Evolutionary conservation across 1,140 invertebrate genomes (phyloP).

Genomic region (Ridgeia piscesae): DNA sequence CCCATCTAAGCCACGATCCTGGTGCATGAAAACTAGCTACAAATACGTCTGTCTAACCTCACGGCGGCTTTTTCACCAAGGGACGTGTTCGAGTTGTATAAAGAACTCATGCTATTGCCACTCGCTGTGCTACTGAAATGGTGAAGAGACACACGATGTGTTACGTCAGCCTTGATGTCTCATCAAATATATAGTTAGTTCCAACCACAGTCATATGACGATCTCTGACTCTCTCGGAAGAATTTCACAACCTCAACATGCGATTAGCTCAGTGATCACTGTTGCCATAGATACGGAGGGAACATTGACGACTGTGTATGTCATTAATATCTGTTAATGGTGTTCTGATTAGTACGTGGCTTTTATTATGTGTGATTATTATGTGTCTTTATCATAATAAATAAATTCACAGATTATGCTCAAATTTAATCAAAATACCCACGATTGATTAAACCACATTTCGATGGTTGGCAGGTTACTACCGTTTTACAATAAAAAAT

Average conservation of each 20-base stretch:
- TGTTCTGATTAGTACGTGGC: background rate
- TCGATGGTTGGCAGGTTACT: background rate
- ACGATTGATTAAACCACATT: background rate
- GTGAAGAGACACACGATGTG: background rate
- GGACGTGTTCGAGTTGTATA: conserved; percentile 11
- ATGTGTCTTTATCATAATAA: background rate
- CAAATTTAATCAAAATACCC: background rate
- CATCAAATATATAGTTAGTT: background rate
- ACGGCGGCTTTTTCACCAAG: background rate
- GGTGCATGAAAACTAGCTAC: background rate
- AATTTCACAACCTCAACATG: background rate
- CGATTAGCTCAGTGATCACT: background rate
- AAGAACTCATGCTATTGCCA: background rate
- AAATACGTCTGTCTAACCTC: background rate
- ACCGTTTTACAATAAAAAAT: background rate
- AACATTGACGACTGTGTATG: background rate
- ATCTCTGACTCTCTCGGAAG: background rate
- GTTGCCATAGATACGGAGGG: background rate
- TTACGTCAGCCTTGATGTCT: background rate
- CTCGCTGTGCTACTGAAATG: conserved; percentile 8
- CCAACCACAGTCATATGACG: background rate
- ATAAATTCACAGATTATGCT: background rate
- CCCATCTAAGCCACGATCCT: background rate
- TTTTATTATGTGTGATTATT: too few relatives aligned
- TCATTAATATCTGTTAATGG: background rate